These are phyloP conservation scores for Nomada hirtipes DNA, from an alignment of 2,888 invertebrate genomes.

Conservation along the genomic window DNA sequence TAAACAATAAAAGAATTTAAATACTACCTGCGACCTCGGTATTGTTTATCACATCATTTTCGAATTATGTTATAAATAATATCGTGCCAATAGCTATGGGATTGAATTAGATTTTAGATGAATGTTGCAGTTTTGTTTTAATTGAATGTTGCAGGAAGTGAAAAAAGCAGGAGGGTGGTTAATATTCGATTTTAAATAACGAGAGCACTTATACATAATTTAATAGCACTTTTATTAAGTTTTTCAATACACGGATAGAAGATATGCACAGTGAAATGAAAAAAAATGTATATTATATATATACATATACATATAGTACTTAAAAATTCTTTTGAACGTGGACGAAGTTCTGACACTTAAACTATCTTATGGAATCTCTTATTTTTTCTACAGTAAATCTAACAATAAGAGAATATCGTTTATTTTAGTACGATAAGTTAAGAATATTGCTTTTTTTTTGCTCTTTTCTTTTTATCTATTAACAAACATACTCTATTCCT, in stretches of 20 bases:
- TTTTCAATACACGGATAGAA: slow-evolving; percentile 41
- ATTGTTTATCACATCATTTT: no score
- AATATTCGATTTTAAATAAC: neutral
- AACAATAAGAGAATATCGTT: slow-evolving; percentile 32
- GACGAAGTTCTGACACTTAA: slow-evolving; percentile 46
- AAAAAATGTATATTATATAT: slow-evolving; percentile 3
- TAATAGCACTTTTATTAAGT: slow-evolving; percentile 47
- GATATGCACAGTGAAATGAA: slow-evolving; percentile 43
- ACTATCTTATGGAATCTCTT: slow-evolving; percentile 33
- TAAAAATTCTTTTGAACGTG: slow-evolving; percentile 39
- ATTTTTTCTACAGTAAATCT: slow-evolving; percentile 44
- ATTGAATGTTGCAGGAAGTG: no score
- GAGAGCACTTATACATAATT: slow-evolving; percentile 17
- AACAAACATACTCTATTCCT: slow-evolving; percentile 25
- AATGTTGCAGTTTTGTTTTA: no score
- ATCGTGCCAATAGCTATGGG: no score
- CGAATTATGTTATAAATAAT: no score
- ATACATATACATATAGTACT: slow-evolving; percentile 12
- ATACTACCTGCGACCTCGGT: no score
- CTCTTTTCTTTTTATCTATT: slow-evolving; percentile 28
- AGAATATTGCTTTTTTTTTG: slow-evolving; percentile 20
- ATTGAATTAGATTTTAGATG: no score
- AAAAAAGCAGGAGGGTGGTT: no score
- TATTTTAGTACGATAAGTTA: slow-evolving; percentile 23
- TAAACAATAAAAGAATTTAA: no score